Evolutionary conservation across 2,113 vertebrate species (phyloP).

Genomic region (Bufo gargarizans): DNA sequence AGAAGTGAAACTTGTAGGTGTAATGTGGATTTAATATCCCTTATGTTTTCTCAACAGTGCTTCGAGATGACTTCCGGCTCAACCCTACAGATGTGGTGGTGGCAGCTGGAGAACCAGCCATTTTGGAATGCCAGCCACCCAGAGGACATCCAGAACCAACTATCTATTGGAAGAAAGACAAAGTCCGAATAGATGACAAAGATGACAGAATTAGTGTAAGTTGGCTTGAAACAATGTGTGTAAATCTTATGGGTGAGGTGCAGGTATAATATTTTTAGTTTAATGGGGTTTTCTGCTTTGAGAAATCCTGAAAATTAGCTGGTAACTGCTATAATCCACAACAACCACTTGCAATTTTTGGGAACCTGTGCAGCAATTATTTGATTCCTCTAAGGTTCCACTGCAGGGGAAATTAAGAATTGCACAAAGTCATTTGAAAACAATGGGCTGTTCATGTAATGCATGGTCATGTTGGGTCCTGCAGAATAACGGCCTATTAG

Average conservation of each 20-base stretch:
- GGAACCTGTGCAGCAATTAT: too few relatives aligned
- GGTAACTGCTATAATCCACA: too few relatives aligned
- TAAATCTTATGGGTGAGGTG: background rate
- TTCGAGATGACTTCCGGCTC: conserved; percentile 96
- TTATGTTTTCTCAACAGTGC: conserved; percentile 72
- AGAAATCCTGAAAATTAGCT: too few relatives aligned
- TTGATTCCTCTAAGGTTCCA: background rate
- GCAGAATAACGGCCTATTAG: too few relatives aligned
- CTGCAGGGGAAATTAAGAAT: background rate
- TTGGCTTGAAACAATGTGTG: conserved; percentile 34
- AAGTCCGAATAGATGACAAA: conserved; percentile 90
- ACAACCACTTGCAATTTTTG: too few relatives aligned
- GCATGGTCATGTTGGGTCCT: too few relatives aligned
- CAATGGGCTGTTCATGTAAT: too few relatives aligned
- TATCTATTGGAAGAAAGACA: conserved; percentile 98
- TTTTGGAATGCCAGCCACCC: conserved; percentile 94
- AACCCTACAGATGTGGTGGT: conserved; percentile 96
- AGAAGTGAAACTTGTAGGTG: background rate
- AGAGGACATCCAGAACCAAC: conserved; percentile 96
- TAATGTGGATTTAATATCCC: conserved; percentile 30
- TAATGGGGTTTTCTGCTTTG: too few relatives aligned
- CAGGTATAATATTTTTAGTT: too few relatives aligned
- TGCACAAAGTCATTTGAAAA: background rate
- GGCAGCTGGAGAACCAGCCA: conserved; percentile 94
- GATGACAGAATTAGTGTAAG: conserved; percentile 95